phyloP scores from a whole-genome alignment of 2,797 vertebrate species.

The Bradypodion ventrale region DNA sequence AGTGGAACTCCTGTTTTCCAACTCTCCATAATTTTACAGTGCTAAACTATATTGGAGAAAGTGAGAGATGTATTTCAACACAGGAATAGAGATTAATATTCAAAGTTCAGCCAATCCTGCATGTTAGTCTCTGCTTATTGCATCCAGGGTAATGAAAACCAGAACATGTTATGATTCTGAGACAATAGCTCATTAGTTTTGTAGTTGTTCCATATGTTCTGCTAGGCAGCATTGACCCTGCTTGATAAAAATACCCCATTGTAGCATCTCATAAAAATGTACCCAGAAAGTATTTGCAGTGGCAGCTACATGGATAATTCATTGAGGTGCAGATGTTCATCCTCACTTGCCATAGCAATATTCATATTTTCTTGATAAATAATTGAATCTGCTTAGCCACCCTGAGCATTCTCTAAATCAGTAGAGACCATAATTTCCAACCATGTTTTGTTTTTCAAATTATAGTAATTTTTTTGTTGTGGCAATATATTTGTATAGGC shows the following conservation, averaged over 20 bases:
- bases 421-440: not conserved
- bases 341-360: slow-evolving; percentile 16
- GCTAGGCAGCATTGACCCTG: not conserved
- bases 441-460: not conserved
- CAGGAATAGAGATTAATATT: not conserved
- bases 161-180: not conserved
- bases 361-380: slow-evolving; percentile 1
- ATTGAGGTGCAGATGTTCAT: slow-evolving; percentile 3
- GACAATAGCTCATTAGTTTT: not conserved
- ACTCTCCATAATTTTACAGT: not conserved
- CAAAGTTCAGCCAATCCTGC: not conserved
- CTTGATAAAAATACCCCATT: slow-evolving; percentile 14
- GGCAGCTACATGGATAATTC: slow-evolving; percentile 6
- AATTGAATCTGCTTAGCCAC: slow-evolving; percentile 10
- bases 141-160: not conserved
- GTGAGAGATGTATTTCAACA: rapidly evolving
- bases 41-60: not conserved
- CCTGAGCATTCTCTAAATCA: slow-evolving; percentile 21
- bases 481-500: not conserved
- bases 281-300: not conserved
- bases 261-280: not conserved
- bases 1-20: not conserved
- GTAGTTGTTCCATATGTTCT: not conserved
- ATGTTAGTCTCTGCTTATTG: not conserved
- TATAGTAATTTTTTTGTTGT: not conserved